phyloP scores from a whole-genome alignment of 2,113 vertebrate species.

The Calypte anna region DNA sequence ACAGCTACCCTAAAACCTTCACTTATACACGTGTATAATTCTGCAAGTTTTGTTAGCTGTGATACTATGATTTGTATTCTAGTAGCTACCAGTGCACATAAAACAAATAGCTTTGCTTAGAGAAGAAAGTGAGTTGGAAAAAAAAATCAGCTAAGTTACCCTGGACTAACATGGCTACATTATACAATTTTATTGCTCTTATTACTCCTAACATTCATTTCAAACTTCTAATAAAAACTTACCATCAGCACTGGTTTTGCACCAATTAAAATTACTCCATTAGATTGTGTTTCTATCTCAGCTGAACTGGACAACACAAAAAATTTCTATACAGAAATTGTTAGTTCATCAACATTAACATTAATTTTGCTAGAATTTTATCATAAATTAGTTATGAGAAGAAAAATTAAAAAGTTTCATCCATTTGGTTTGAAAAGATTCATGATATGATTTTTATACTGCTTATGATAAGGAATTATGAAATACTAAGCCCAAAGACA shows the following conservation, averaged over 20 bases:
- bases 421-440: neutral
- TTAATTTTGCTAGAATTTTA: neutral
- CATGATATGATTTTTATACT: neutral
- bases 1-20: neutral
- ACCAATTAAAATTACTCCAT: neutral
- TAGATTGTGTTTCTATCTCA: neutral
- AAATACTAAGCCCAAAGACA: neutral
- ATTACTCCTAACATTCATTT: neutral
- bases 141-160: neutral
- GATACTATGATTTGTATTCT: neutral
- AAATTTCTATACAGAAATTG: neutral
- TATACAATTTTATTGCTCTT: neutral
- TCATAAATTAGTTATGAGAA: neutral
- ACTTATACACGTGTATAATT: neutral
- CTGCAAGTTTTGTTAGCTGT: neutral
- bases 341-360: neutral
- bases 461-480: neutral
- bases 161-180: neutral
- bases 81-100: neutral
- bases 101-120: neutral
- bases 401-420: rapidly evolving
- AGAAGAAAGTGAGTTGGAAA: neutral
- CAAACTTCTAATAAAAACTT: neutral
- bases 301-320: neutral
- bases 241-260: neutral